Base-by-base conservation (phyloP, 1,140 invertebrate genomes). In the Bombus pyrosoma region DNA sequence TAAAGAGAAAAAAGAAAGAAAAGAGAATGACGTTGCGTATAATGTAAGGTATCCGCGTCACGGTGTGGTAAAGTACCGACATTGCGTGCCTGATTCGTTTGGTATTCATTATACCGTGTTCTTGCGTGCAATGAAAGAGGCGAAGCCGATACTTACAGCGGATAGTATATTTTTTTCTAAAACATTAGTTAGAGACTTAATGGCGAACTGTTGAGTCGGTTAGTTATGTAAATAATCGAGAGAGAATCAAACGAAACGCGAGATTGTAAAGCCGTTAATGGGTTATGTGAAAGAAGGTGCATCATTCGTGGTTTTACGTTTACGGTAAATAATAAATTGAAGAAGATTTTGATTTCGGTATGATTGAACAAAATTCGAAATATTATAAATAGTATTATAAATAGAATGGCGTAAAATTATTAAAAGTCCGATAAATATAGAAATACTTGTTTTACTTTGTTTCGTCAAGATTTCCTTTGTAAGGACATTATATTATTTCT, bases 21-120 rank as follows among this genome's bases (percentile, higher is more conserved):
- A 59, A 12, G 22, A 34, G 18, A 73, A 68, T 28, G 47, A 83
- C 37, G 64, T 57, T 62, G 39, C 66, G 76, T 84, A 34, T 71
- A 80, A 72, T 47, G 68, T 78, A 80, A 72, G 62, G 57, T 80
- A 80, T 47, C 39, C 43, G 34, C 37, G 10, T 71, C 39, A 66
- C 28, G 53, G 15, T 32, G 64, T 80, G 83, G 76, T 84, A 47
- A 32, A 79, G 32, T 80, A 84, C 53, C 83, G 34, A 73, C 57
- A 73, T 80, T 78, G 75, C 75, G 34, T 59, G 74, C 53, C 57
- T 62, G 28, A 25, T 3, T 68, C 59, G 75, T 57, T 77, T 62
- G 1, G 2, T 39, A 62, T 41, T 69, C 32, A 3, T 68, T 79
- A 68, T 32, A 25, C 34, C 43, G 32, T 25, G 47, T 57, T 62